Percentiles rank a stretch among this genome's conserved stretches.
phyloP scores from a whole-genome alignment of 2,113 vertebrate species.

The Oryctolagus cuniculus region mOryCun1.1 NC_091432.1:213200501-213201000 shows the following conservation, averaged over 20 bases:
- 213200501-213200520: too few relatives aligned
- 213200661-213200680: not conserved
- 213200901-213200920: too few relatives aligned
- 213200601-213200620: not conserved
- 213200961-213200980: too few relatives aligned
- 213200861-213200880: too few relatives aligned
- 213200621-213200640: not conserved
- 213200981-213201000: too few relatives aligned
- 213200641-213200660: not conserved
- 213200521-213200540: not conserved
- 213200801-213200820: too few relatives aligned
- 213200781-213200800: too few relatives aligned
- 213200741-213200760: not conserved
- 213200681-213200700: not conserved
- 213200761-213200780: not conserved
- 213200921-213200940: too few relatives aligned
- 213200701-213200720: not conserved
- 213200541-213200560: slow-evolving; percentile 6
- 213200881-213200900: too few relatives aligned
- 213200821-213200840: too few relatives aligned
- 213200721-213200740: not conserved
- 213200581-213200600: slow-evolving; percentile 36
- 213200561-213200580: slow-evolving; percentile 12
- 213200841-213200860: too few relatives aligned
- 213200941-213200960: too few relatives aligned